A percentile compares a stretch with the other conserved stretches of the same genome.
Conservation (phyloP, 2,113 vertebrate species). For the Mus spicilegus region DNA sequence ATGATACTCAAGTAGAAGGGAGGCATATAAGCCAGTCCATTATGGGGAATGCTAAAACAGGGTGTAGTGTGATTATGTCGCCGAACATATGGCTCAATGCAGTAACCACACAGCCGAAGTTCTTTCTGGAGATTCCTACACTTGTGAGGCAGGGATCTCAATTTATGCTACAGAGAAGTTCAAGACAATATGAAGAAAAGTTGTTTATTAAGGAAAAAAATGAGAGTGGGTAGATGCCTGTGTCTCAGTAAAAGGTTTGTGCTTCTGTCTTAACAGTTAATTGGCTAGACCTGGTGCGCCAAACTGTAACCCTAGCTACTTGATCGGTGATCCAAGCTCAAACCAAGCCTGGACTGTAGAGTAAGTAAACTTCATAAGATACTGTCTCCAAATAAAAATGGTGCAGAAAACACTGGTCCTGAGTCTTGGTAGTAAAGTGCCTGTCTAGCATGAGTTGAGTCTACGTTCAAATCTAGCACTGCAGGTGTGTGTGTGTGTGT, state of each 20-base stretch:
- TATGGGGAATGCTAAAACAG: not conserved
- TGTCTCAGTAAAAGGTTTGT: not conserved
- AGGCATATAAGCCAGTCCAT: not conserved
- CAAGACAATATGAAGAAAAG: not conserved
- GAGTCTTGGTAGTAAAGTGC: no score
- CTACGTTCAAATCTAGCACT: not conserved
- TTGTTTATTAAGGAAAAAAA: not conserved
- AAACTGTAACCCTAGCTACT: not conserved
- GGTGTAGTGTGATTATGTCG: fast-evolving
- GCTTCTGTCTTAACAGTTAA: not conserved
- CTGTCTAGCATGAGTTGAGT: not conserved
- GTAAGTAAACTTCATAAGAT: not conserved
- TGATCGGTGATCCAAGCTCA: not conserved
- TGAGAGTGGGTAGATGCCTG: no score
- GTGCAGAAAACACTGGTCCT: no score
- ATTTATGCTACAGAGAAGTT: not conserved
- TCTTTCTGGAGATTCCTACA: no score
- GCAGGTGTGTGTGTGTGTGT: not conserved
- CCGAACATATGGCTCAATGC: not conserved
- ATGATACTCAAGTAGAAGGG: not conserved
- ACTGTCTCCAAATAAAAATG: not conserved
- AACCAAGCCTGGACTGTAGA: not conserved
- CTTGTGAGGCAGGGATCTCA: not conserved
- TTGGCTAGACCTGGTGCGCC: no score
- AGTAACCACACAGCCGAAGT: not conserved